These are phyloP conservation scores for Dinoponera quadriceps DNA, from an alignment of 1,140 invertebrate genomes.

Conservation along the genomic window DNA sequence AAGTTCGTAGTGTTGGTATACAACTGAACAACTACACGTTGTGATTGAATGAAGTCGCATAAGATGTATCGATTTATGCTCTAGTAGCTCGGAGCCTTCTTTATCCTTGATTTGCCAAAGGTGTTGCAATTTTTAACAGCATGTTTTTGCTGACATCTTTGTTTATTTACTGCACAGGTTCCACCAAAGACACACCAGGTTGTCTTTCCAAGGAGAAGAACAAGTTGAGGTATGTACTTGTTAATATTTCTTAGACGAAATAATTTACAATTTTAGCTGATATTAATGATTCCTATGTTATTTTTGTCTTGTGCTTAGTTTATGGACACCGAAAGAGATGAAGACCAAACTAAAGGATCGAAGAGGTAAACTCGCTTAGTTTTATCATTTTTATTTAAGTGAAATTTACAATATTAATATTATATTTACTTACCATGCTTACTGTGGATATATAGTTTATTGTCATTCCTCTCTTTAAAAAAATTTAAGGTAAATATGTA, in stretches of 20 bases:
- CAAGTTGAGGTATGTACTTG: conserved; percentile 77
- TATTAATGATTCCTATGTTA: conserved; percentile 15
- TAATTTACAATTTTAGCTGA: background rate
- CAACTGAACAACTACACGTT: background rate
- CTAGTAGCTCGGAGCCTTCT: background rate
- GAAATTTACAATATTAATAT: conserved; percentile 66
- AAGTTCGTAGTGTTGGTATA: background rate
- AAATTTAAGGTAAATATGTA: conserved; percentile 78
- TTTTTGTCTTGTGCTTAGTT: conserved; percentile 55
- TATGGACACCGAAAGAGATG: conserved; percentile 64
- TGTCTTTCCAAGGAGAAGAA: conserved; percentile 79
- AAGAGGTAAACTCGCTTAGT: conserved; percentile 71
- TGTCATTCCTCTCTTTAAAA: conserved; percentile 81
- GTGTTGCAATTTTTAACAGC: background rate
- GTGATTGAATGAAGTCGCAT: background rate
- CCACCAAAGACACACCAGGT: conserved; percentile 78
- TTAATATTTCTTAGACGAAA: conserved; percentile 11
- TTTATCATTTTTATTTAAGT: conserved; percentile 25
- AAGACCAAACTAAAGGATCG: conserved; percentile 68
- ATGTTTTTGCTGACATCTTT: background rate
- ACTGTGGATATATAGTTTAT: conserved; percentile 76
- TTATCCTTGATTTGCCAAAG: background rate
- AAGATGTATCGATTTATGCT: background rate
- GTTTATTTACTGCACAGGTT: conserved; percentile 67
- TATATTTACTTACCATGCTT: conserved; percentile 74